Percentiles rank a stretch among this genome's conserved stretches.
These are phyloP conservation scores for Lytechinus variegatus DNA, from an alignment of 35 echinoderm and acorn worm genomes.

Conservation along the genomic window DNA sequence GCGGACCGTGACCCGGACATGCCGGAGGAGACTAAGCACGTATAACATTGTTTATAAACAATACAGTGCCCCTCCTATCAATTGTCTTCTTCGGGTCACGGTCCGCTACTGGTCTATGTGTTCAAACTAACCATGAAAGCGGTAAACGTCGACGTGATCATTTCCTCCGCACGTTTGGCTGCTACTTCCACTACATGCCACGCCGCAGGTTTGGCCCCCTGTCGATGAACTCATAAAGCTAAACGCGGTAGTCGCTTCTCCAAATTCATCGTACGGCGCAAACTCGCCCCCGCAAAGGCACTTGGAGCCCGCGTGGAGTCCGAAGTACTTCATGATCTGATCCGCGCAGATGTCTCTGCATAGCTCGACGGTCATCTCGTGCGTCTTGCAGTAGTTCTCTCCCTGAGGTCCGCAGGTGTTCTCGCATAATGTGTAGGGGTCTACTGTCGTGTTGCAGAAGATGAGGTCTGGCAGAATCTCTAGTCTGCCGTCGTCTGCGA, in stretches of 20 bases:
- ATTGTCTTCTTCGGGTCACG: too few species aligned
- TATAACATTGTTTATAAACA: too few species aligned
- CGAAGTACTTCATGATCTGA: constrained; percentile 47
- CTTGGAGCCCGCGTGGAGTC: neutral
- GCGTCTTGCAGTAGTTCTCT: constrained; percentile 14
- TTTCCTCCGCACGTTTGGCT: neutral
- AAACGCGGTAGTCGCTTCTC: neutral
- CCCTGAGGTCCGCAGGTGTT: neutral
- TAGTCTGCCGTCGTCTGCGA: neutral
- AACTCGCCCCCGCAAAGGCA: constrained; percentile 30
- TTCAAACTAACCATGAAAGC: neutral
- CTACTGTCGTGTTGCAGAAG: neutral
- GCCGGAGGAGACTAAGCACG: too few species aligned
- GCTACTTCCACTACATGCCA: neutral
- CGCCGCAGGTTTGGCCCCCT: neutral
- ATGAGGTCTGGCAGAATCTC: constrained; percentile 8
- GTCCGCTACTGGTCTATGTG: too few species aligned
- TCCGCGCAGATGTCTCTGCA: constrained; percentile 31
- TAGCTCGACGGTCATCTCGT: neutral
- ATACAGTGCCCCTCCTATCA: too few species aligned
- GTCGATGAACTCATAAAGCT: too few species aligned
- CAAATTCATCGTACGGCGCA: neutral
- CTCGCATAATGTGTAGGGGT: neutral
- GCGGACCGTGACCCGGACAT: too few species aligned
- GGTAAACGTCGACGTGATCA: neutral